Percentiles rank a stretch among this genome's conserved stretches.
phyloP scores from a whole-genome alignment of 2,113 vertebrate genomes.

The Leptobrachium leishanense region DNA sequence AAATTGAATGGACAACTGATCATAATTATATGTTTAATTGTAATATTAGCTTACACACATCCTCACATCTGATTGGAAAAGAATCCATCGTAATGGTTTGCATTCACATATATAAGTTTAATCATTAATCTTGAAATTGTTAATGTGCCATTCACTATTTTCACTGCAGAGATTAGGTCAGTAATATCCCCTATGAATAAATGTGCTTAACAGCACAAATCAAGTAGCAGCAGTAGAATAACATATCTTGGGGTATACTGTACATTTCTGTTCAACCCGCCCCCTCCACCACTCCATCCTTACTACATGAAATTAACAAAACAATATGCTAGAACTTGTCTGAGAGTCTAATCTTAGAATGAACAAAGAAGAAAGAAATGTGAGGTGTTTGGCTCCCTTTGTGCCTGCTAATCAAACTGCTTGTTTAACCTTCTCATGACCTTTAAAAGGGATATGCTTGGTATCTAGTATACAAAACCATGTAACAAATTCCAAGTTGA shows the following conservation, averaged over 20 bases:
- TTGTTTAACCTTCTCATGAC: constrained; percentile 4
- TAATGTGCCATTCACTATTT: too few relatives aligned
- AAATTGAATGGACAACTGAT: too few relatives aligned
- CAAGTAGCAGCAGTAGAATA: not conserved
- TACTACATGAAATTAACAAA: not conserved
- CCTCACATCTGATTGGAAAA: too few relatives aligned
- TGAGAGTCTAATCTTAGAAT: not conserved
- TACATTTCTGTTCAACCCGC: not conserved
- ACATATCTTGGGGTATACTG: not conserved
- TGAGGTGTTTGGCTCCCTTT: not conserved
- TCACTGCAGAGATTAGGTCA: not conserved
- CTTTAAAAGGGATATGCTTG: not conserved
- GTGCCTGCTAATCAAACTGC: not conserved
- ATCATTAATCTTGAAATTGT: too few relatives aligned
- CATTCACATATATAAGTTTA: too few relatives aligned
- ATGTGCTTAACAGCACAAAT: not conserved
- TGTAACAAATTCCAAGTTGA: too few relatives aligned
- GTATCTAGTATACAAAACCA: not conserved
- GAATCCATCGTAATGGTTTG: too few relatives aligned
- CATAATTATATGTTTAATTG: too few relatives aligned
- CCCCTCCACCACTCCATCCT: not conserved
- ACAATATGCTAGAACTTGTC: not conserved
- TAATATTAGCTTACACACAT: too few relatives aligned
- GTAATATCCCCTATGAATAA: not conserved
- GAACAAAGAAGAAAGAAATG: not conserved